Evolutionary conservation across 2,888 invertebrate species (phyloP).

Genomic region (Microplitis manilae): DNA sequence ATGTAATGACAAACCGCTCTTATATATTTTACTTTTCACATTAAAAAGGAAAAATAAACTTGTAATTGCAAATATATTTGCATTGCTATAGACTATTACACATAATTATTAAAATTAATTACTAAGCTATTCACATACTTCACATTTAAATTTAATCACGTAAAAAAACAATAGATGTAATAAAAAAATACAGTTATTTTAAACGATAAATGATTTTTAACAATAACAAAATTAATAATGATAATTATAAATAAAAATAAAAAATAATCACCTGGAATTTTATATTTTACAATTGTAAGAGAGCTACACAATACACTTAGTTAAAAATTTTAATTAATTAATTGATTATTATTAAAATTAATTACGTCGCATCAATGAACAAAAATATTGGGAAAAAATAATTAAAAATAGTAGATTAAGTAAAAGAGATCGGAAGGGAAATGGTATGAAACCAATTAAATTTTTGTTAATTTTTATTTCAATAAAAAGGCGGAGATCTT

Average conservation of each 20-base stretch:
- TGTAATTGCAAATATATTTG: constrained; percentile 51
- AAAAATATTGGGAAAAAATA: neutral
- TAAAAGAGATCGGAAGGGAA: neutral
- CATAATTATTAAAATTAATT: constrained; percentile 22
- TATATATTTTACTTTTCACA: constrained; percentile 63
- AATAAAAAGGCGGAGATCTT: neutral
- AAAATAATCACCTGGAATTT: constrained; percentile 61
- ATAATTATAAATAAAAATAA: constrained; percentile 37
- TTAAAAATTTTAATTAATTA: neutral
- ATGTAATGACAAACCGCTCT: constrained; percentile 57
- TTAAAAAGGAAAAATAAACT: constrained; percentile 52
- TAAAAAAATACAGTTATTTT: constrained; percentile 32
- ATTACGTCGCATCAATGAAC: constrained; percentile 2
- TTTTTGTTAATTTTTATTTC: constrained; percentile 8
- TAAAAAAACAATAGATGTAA: constrained; percentile 26
- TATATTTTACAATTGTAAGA: constrained; percentile 61
- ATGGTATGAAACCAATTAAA: constrained; percentile 37
- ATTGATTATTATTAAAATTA: neutral
- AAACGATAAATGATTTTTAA: constrained; percentile 61
- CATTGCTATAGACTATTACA: constrained; percentile 43
- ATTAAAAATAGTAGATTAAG: neutral
- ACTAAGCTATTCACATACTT: constrained; percentile 45
- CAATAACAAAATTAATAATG: constrained; percentile 54
- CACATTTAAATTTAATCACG: constrained; percentile 31
- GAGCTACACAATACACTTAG: neutral